These are phyloP conservation scores for Elephantulus edwardii DNA, from an alignment of 2,113 vertebrate genomes.

Conservation along the genomic window DNA sequence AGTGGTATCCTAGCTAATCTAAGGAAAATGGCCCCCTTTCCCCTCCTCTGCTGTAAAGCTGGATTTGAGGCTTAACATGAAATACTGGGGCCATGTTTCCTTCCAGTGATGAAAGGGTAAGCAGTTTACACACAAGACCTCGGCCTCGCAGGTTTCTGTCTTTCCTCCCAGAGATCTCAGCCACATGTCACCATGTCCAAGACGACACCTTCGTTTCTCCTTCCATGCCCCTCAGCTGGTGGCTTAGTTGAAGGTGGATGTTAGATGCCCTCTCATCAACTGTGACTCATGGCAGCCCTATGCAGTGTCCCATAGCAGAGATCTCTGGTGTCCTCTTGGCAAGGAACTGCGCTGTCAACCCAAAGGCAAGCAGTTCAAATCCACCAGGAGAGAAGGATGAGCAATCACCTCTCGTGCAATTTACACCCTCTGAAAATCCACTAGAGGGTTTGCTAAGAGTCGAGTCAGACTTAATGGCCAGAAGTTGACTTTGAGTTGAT, in stretches of 20 bases:
- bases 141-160: conserved; percentile 50
- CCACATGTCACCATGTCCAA: neutral
- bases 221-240: conserved; percentile 50
- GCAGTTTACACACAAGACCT: conserved; percentile 22
- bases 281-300: no score
- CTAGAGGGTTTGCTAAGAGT: no score
- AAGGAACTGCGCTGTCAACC: no score
- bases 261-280: no score
- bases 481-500: no score
- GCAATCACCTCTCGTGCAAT: no score
- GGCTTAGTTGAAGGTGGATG: neutral
- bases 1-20: conserved; percentile 8
- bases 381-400: no score
- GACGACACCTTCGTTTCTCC: neutral
- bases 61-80: neutral
- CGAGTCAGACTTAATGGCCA: no score
- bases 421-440: no score
- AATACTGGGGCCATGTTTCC: neutral
- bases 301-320: no score
- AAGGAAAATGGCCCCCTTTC: conserved; percentile 42
- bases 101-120: conserved; percentile 17
- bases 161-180: conserved; percentile 48
- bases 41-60: neutral
- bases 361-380: no score
- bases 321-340: no score